Percentiles rank a stretch among this genome's conserved stretches.
Evolutionary conservation across 2,888 invertebrate species (phyloP).

Genomic region (Drosophila picticornis): DNA sequence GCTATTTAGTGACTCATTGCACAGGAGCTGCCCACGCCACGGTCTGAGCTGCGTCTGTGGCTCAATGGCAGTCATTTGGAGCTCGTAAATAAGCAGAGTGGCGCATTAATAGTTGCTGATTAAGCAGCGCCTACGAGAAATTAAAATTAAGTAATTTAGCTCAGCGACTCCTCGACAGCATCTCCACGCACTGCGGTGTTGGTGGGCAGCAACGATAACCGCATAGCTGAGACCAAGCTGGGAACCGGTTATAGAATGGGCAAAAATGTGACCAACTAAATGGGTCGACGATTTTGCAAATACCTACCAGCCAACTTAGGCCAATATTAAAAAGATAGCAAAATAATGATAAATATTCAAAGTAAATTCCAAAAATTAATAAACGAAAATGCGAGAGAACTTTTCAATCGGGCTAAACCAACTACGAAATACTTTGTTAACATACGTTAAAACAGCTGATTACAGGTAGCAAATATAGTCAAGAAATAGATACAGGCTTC

Average conservation of each 20-base stretch:
- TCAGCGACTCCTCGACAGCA: conserved; percentile 26
- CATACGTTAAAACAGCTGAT: no score
- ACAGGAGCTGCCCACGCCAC: conserved; percentile 30
- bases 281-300: background rate
- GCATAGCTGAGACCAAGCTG: background rate
- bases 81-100: conserved; percentile 84
- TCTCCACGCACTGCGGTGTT: conserved; percentile 22
- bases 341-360: background rate
- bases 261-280: background rate
- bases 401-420: no score
- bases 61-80: conserved; percentile 81
- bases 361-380: background rate
- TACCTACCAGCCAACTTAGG: background rate
- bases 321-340: background rate
- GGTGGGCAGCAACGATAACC: conserved; percentile 23
- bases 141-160: conserved; percentile 76
- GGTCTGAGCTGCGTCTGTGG: background rate
- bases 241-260: conserved; percentile 35
- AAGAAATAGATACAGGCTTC: no score
- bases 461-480: no score
- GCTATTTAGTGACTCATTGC: conserved; percentile 41
- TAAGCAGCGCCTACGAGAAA: conserved; percentile 82
- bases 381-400: no score
- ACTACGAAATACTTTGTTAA: no score
- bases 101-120: conserved; percentile 85